Base-by-base conservation (phyloP, 1,140 invertebrate genomes). In the Antheraea pernyi region DNA sequence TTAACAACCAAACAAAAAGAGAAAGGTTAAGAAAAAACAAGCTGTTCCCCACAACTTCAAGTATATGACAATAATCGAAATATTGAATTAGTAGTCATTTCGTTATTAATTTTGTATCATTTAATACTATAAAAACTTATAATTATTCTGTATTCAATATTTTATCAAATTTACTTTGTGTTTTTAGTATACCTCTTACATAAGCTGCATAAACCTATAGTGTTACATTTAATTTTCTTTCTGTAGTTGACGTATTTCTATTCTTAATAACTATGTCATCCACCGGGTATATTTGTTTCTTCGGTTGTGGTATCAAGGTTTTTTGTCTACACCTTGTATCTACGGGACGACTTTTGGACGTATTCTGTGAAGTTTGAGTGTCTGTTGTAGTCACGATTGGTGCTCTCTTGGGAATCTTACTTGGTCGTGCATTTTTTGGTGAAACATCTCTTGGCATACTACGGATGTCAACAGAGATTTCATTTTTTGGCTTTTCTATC, bases 371-470 rank as follows among this genome's bases (percentile, higher is more conserved):
- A 61, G 19, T 39, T 67, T 30, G 22, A 7, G 7, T 37, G 22
- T 22, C 37, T 42, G 58, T 11, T 46, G 46, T 67, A 61, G 68
- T 67, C 10, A 36, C 60, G 42, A 42, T 58, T 46, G 68, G 53
- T 0, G 67, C 16, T 59, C 74, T 69, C 69, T 76, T 81, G 18
- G 86, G 86, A 67, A 86, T 88, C 70, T 75, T 86, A 66, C 86
- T 86, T 1, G 78, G 78, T 67, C 73, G 80, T 64, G 16, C 48
- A 18, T 16, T 66, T 10, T 66, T 67, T 71, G 68, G n/a, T 58
- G 42, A 71, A 19, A 60, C 53, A 37, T 68, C 36, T 30, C 19
- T 37, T 6, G 19, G 19, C 22, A 62, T 30, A 59, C 62, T 73
- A 42, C 60, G 66, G 30, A 83, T 74, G 58, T 74, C 77, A 7